Conservation (phyloP, 2,797 vertebrate species). For the Todus mexicanus region DNA sequence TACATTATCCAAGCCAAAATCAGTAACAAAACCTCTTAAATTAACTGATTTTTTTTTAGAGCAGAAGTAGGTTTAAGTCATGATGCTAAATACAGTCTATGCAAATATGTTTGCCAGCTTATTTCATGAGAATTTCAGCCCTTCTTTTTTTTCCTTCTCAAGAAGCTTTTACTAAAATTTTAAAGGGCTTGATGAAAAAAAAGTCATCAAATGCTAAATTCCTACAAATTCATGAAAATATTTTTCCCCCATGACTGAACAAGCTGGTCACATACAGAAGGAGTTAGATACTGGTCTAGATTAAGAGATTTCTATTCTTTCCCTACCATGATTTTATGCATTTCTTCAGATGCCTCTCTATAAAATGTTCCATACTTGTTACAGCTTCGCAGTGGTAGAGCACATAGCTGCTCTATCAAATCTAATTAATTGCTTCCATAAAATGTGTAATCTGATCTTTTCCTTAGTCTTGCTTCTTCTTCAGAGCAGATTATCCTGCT, state of each 20-base stretch:
- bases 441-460: not conserved
- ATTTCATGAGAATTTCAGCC: not conserved
- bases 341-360: not conserved
- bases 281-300: not conserved
- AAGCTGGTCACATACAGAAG: not conserved
- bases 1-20: not conserved
- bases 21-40: conserved; percentile 30
- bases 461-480: not conserved
- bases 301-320: not conserved
- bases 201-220: not conserved
- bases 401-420: not conserved
- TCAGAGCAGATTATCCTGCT: too few species aligned
- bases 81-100: not conserved
- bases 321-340: not conserved
- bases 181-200: not conserved
- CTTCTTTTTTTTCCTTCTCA: not conserved
- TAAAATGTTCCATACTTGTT: not conserved
- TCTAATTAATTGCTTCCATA: not conserved
- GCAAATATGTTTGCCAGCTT: not conserved
- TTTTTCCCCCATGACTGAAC: not conserved
- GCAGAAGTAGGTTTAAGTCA: not conserved
- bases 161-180: not conserved
- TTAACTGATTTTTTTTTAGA: not conserved
- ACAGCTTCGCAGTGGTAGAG: not conserved
- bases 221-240: not conserved